Percentiles rank a stretch among this genome's conserved stretches.
Conservation (phyloP, 2,797 vertebrate species). For the Enteromius radiatus region DNA sequence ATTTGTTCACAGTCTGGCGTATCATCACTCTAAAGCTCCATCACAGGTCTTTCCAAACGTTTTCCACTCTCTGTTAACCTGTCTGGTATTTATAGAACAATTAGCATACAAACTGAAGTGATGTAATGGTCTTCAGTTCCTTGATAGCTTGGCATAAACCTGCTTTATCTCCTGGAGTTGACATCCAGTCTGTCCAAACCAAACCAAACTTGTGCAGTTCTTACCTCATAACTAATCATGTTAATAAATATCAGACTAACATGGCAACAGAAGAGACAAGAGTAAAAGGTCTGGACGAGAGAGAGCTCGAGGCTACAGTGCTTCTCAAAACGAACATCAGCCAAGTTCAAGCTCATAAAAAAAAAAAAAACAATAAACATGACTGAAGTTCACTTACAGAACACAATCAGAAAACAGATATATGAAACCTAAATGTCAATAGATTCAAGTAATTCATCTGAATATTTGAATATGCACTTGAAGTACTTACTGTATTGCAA, state of each 20-base stretch:
- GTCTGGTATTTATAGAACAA: constrained; percentile 21
- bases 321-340: background rate
- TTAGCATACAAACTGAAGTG: background rate
- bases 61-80: background rate
- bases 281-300: background rate
- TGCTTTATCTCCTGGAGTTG: background rate
- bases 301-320: background rate
- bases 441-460: background rate
- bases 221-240: constrained; percentile 9
- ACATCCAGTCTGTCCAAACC: background rate
- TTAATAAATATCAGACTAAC: background rate
- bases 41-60: background rate
- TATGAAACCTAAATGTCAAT: background rate
- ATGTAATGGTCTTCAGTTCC: constrained; percentile 1
- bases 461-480: background rate
- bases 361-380: background rate
- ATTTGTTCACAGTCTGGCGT: constrained; percentile 50
- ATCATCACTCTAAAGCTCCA: constrained; percentile 27
- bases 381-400: too few relatives aligned
- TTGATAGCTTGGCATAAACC: constrained; percentile 1
- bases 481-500: too few relatives aligned
- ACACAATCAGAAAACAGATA: background rate
- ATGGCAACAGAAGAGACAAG: background rate
- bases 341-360: background rate
- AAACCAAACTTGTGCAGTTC: background rate